Base-by-base conservation (phyloP, 1,140 invertebrate species). In the Subanguina moxae region DNA sequence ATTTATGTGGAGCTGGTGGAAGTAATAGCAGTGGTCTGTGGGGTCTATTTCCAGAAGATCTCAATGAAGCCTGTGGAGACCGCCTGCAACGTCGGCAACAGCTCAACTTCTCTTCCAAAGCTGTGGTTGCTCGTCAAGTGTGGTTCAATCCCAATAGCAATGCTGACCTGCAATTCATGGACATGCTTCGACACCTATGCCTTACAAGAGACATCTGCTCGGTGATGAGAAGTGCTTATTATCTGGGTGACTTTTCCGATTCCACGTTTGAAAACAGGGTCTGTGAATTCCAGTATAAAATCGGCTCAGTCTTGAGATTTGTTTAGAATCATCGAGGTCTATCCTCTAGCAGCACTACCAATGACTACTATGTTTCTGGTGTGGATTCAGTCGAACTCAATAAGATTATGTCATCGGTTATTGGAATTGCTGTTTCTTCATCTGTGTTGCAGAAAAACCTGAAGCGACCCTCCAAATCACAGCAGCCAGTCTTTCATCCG, bases 11-110 rank as follows among this genome's bases (percentile, higher is more conserved):
- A 19, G 23, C 23, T 19, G 48, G 48, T 5, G 23, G 3, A 3
- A 15, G 48, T 25, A 38, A 38, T 38, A 38, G 11, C 32, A 25
- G 48, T 52, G 46, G 23, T 8, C 43, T 38, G 28, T 56, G 63
- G 21, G 74, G 77, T 21, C 71, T 78, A 11, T 77, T 77, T 48
- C 25, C 48, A 17, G 77, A 77, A 21, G 76, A 77, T 65, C 45
- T 69, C 1, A 48, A 45, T 19, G 76, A 79, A 63, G 76, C 74
- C 3, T 57, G 71, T 56, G 69, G 70, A 30, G 59, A 21, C 1
- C 62, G 38, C 8, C 1, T 30, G 11, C 17, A 32, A n/a, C 27
- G 28, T 32, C 62, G 19, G 0, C 28, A n/a, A 19, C 23, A 46
- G n/a, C 21, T 58, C 21, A 38, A 38, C 32, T 19, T 59, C 9